Conservation (phyloP, 2,888 invertebrate species). For the Colostygia pectinataria region DNA sequence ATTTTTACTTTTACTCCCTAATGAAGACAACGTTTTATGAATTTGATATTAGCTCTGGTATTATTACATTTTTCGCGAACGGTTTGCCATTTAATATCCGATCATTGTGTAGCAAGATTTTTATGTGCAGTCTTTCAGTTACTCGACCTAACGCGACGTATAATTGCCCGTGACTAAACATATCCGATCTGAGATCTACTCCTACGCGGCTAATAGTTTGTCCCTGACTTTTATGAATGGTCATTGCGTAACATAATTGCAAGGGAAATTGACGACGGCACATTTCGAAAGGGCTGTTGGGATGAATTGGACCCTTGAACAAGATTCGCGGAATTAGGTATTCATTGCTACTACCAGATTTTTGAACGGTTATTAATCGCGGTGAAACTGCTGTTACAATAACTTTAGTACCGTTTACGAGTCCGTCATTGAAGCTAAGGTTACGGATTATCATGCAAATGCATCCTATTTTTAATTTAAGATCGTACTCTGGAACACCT, state of each 20-base stretch:
- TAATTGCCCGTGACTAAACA: conserved; percentile 3
- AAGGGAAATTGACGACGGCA: conserved; percentile 14
- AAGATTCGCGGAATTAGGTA: conserved; percentile 8
- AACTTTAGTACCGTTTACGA: too few species aligned
- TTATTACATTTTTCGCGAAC: conserved; percentile 4
- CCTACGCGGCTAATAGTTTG: conserved; percentile 11
- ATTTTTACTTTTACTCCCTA: too few species aligned
- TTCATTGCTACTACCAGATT: neutral
- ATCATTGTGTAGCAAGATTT: neutral
- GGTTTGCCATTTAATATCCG: neutral
- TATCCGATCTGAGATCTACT: conserved; percentile 2
- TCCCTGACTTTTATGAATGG: conserved; percentile 14
- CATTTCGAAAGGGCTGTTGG: conserved; percentile 7
- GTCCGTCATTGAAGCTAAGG: too few species aligned
- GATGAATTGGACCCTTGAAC: neutral
- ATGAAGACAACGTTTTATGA: too few species aligned
- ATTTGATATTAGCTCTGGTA: neutral
- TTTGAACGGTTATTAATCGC: conserved; percentile 3
- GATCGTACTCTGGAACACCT: conserved; percentile 2
- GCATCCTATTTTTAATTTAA: conserved; percentile 3
- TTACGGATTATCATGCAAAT: conserved; percentile 9
- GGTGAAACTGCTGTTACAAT: conserved; percentile 3
- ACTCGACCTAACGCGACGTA: neutral
- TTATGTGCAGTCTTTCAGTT: neutral
- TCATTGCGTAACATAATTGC: conserved; percentile 16